Conservation (phyloP, 2,113 vertebrate species). For the Acrocephalus arundinaceus region DNA sequence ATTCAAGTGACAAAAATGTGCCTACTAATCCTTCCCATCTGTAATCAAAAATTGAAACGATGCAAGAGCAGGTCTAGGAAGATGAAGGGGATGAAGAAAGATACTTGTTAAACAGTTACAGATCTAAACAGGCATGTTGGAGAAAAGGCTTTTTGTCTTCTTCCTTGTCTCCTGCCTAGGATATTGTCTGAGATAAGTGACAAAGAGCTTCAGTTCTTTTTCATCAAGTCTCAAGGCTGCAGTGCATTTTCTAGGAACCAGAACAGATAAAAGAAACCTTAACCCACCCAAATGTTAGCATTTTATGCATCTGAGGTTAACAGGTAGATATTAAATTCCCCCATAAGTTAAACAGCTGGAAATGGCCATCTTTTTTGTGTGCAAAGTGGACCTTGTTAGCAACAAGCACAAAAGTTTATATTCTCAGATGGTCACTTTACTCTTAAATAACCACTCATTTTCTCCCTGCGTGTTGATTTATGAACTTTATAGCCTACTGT, state of each 20-base stretch:
- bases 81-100: not conserved
- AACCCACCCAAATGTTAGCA: not conserved
- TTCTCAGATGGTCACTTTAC: constrained; percentile 7
- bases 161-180: not conserved
- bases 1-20: not conserved
- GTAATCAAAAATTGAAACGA: not conserved
- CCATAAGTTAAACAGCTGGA: constrained; percentile 39
- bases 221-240: not conserved
- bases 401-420: not conserved
- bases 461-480: not conserved
- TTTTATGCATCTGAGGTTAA: not conserved
- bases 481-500: not conserved
- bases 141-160: not conserved
- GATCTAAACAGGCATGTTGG: not conserved
- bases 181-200: not conserved
- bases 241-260: not conserved
- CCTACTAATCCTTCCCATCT: not conserved
- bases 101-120: not conserved
- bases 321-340: not conserved
- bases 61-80: not conserved
- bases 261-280: not conserved
- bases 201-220: not conserved
- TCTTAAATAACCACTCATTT: constrained; percentile 8
- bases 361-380: constrained; percentile 9
- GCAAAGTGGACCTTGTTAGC: constrained; percentile 25